Evolutionary conservation across 2,113 vertebrate species (phyloP).

Genomic region (Gavialis gangeticus): DNA sequence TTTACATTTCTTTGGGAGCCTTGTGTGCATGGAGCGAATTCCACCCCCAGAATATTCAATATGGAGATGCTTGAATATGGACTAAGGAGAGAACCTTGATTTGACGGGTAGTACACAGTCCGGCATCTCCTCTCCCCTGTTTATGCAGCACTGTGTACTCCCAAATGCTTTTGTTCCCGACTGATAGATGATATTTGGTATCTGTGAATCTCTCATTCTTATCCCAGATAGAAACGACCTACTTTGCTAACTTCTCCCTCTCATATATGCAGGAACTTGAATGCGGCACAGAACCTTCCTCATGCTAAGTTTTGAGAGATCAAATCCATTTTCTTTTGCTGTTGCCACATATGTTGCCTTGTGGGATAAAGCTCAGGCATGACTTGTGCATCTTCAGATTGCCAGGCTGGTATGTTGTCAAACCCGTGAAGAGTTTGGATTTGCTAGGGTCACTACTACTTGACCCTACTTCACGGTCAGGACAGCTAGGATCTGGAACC

Average conservation of each 20-base stretch:
- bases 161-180: not conserved
- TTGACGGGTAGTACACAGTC: not conserved
- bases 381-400: slow-evolving; percentile 8
- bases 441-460: not conserved
- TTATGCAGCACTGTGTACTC: not conserved
- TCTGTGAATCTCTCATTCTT: not conserved
- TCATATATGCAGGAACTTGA: not conserved
- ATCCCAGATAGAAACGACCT: not conserved
- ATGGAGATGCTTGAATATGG: not conserved
- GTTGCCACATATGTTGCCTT: not conserved
- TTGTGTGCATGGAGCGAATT: not conserved
- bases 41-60: not conserved
- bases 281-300: not conserved
- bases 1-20: not conserved
- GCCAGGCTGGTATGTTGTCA: not conserved
- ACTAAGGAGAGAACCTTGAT: rapidly evolving
- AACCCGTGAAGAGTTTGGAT: not conserved
- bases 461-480: too few relatives aligned
- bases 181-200: too few relatives aligned
- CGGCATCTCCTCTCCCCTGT: not conserved
- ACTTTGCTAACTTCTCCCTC: not conserved
- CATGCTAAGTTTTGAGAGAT: slow-evolving; percentile 7
- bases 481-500: too few relatives aligned
- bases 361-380: slow-evolving; percentile 41
- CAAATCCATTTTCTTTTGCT: not conserved